Evolutionary conservation across 2,797 vertebrate genomes (phyloP), one percentile per base, ranked within the genome.

Genomic region (Tamandua tetradactyla): DNA sequence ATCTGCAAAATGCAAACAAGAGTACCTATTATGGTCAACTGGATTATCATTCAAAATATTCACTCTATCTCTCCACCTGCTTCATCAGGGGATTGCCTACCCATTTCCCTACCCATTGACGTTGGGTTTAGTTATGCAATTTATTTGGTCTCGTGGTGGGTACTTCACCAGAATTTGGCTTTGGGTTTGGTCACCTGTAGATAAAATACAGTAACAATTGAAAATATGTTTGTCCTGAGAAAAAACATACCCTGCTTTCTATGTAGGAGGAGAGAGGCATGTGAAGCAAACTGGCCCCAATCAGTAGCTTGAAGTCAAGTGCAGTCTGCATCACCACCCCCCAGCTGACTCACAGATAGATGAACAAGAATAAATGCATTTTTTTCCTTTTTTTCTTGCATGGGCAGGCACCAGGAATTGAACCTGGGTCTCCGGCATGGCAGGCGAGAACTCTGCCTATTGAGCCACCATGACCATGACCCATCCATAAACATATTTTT

Each of bases 271-370:
- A 69, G 6, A 47, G 52, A 44, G 37, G 13, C 30, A 64, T 7
- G 0, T 69, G 25, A 6, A 66, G 1, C 17, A 40, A 49, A 81
- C 7, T 69, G 35, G 27, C 57, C n/a, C 25, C 32, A 42, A 35
- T 7, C 2, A 27, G 7, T 15, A 68, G 32, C n/a, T 75, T 44
- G 44, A 64, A 78, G 25, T 37, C 40, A 32, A 59, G 55, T 14
- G 22, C 13, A 35, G 27, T 2, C 18, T 23, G 1, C 23, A 35
- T 10, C 7, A 75, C 4, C 18, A 83, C 30, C 3, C 0, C 0
- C 0, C 32, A 44, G 35, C 4, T 79, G 13, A 62, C 3, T 20
- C 47, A 80, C 25, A 83, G 5, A 44, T 47, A 57, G 0, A 3
- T 44, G 57, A 91, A 66, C 44, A 87, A 74, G n/a, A 87, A 52